Evolutionary conservation across 1,140 invertebrate species (phyloP).

Genomic region (Trichonephila inaurata): DNA sequence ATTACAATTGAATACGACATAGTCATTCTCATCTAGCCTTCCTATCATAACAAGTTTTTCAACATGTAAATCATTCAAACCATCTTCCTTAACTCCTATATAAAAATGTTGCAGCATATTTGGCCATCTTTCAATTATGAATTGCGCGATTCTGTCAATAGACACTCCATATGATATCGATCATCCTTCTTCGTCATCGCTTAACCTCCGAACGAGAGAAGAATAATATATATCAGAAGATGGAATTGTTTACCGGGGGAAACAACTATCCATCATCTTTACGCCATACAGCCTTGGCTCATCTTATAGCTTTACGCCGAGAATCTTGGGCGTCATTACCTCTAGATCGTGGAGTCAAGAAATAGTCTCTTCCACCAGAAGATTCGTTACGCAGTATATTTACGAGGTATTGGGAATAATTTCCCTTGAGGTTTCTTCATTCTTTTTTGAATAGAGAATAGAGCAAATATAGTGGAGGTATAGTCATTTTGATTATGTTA

Average conservation of each 20-base stretch:
- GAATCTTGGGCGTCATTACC: not conserved
- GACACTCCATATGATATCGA: constrained; percentile 1
- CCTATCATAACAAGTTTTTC: not conserved
- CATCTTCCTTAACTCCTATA: not conserved
- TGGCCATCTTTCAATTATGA: not conserved
- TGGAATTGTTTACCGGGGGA: constrained; percentile 22
- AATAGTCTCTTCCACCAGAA: not conserved
- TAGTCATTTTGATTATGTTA: too few relatives aligned
- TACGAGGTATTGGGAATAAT: not conserved
- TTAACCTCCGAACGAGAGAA: not conserved
- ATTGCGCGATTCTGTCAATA: not conserved
- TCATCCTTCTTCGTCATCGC: constrained; percentile 14
- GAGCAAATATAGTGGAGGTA: too few relatives aligned
- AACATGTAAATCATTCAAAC: not conserved
- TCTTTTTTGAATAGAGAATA: too few relatives aligned
- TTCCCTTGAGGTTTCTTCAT: not conserved
- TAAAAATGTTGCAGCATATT: not conserved
- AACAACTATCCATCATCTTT: constrained; percentile 27
- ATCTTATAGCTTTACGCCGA: not conserved
- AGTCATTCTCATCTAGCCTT: not conserved
- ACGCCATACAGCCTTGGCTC: not conserved
- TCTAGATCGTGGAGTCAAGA: not conserved
- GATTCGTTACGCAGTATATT: not conserved
- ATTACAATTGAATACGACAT: not conserved
- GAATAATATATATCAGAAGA: constrained; percentile 32